phyloP scores from a whole-genome alignment of 2,888 invertebrate genomes.

The Thera obeliscata region DNA sequence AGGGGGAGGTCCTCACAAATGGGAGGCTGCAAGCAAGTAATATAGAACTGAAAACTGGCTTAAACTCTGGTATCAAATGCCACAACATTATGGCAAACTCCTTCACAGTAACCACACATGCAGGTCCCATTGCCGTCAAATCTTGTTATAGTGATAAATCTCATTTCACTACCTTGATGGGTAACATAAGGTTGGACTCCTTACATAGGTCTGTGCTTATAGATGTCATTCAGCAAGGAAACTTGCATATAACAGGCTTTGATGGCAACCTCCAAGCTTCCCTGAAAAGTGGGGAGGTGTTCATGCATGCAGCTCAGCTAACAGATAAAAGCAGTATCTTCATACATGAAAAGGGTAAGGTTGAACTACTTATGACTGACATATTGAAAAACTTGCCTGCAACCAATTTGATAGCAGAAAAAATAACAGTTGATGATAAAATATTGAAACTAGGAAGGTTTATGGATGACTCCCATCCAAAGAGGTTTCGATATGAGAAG shows the following conservation, averaged over 20 bases:
- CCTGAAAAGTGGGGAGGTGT: constrained; percentile 78
- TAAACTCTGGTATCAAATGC: constrained; percentile 67
- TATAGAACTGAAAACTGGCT: constrained; percentile 76
- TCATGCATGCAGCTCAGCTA: constrained; percentile 74
- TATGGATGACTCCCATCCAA: constrained; percentile 78
- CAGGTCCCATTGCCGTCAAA: constrained; percentile 71
- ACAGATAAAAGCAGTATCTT: constrained; percentile 79
- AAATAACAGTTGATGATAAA: constrained; percentile 76
- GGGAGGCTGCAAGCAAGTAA: constrained; percentile 70
- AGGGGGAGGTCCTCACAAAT: constrained; percentile 66
- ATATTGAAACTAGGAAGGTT: constrained; percentile 75
- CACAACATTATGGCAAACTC: constrained; percentile 76
- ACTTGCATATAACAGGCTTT: constrained; percentile 75
- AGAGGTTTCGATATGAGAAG: constrained; percentile 75
- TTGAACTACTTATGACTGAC: constrained; percentile 72
- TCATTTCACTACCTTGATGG: constrained; percentile 77
- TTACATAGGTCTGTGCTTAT: constrained; percentile 73
- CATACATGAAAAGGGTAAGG: constrained; percentile 81
- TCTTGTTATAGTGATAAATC: constrained; percentile 80
- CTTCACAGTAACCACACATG: constrained; percentile 70
- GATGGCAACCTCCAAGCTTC: constrained; percentile 75
- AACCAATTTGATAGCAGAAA: constrained; percentile 79
- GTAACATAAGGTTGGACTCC: constrained; percentile 69
- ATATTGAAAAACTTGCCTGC: constrained; percentile 74
- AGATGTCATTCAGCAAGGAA: constrained; percentile 78